Evolutionary conservation across 2,113 vertebrate species (phyloP).

Genomic region (Pica pica): DNA sequence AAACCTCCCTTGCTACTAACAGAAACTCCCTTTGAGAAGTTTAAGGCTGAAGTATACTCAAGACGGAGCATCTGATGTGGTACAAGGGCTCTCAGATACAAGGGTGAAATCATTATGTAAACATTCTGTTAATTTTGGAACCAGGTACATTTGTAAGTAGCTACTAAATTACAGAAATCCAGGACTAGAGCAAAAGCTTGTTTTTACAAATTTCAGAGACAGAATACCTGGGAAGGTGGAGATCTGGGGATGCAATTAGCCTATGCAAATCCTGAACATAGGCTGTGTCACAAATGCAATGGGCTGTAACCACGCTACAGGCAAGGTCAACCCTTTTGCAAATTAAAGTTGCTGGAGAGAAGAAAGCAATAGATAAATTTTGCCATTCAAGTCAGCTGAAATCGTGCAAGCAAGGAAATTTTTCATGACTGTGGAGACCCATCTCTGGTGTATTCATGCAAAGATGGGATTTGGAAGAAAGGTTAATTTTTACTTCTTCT

Average conservation of each 20-base stretch:
- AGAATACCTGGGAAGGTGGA: background rate
- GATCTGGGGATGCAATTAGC: conserved; percentile 29
- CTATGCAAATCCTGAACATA: conserved; percentile 31
- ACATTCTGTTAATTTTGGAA: background rate
- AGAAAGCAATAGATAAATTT: conserved; percentile 39
- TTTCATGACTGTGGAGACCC: background rate
- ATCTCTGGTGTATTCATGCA: background rate
- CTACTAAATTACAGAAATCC: background rate
- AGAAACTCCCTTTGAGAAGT: background rate
- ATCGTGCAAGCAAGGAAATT: background rate
- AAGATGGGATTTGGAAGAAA: background rate
- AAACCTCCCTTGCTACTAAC: background rate
- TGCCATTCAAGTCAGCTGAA: conserved; percentile 10
- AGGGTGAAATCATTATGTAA: background rate
- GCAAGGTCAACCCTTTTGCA: conserved; percentile 33
- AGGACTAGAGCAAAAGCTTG: background rate
- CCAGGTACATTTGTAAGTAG: background rate
- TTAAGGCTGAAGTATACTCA: background rate
- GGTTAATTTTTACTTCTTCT: conserved; percentile 7
- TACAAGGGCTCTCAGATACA: background rate
- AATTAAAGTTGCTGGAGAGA: conserved; percentile 54
- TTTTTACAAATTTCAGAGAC: background rate
- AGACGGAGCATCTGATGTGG: background rate
- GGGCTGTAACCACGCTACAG: conserved; percentile 24
- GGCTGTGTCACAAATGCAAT: conserved; percentile 25